Evolutionary conservation across 1,140 invertebrate genomes (phyloP).

Genomic region (Aphelinus atriplicis): DNA sequence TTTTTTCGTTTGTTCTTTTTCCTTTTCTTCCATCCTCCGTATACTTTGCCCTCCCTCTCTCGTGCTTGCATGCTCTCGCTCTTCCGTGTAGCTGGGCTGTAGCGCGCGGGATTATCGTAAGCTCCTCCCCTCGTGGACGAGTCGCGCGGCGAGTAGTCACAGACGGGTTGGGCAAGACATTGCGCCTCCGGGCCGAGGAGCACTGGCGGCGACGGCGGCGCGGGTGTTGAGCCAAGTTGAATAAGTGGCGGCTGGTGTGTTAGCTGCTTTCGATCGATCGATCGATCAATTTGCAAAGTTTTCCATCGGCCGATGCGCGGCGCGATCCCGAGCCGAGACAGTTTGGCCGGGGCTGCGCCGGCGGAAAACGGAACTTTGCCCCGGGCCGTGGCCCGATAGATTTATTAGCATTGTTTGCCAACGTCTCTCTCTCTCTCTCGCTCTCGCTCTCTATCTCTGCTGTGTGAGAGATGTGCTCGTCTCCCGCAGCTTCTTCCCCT

Average conservation of each 20-base stretch:
- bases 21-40: neutral
- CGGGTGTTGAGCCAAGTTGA: no score
- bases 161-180: no score
- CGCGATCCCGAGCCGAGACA: neutral
- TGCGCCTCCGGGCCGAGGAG: no score
- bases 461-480: slow-evolving; percentile 13
- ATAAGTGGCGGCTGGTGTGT: no score
- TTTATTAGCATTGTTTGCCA: slow-evolving; percentile 42
- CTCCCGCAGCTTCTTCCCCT: neutral
- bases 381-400: slow-evolving; percentile 35
- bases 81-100: no score
- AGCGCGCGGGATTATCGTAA: no score
- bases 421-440: slow-evolving; percentile 15
- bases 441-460: neutral
- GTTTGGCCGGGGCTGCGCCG: neutral
- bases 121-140: no score
- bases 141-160: no score
- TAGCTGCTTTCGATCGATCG: neutral
- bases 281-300: slow-evolving; percentile 38
- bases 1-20: neutral
- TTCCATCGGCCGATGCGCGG: slow-evolving; percentile 33
- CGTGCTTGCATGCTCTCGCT: no score
- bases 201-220: no score
- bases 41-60: neutral
- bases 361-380: slow-evolving; percentile 38